Base-by-base conservation (phyloP, 2,888 invertebrate genomes). In the Caenorhabditis zanzibari region DNA sequence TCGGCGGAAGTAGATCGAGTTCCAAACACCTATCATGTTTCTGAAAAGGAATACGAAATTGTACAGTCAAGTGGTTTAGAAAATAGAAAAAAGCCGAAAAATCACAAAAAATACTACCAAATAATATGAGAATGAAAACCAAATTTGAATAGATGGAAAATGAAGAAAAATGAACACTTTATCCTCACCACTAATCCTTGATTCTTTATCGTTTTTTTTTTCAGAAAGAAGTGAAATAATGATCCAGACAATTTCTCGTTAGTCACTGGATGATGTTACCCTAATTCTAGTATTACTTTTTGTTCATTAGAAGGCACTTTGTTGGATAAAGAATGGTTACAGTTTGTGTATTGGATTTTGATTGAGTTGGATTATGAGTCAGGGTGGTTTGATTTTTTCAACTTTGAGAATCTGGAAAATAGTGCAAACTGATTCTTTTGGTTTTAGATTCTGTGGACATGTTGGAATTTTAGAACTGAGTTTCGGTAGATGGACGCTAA, bases 1-100 rank as follows among this genome's bases (percentile, higher is more conserved):
- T 0, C 76, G 68, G 16, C 76, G 76, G 61, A 68, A 76, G 59
- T 76, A 76, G 59, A 76, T 76, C n/a, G 76, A 76, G 28, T 76
- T 76, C 76, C 76, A 76, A n/a, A 76, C 76, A 19, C 76, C 76
- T 44, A 76, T 59, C 76, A 76, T 63, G 16, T 6, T 32, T 32
- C 32, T 32, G 32, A 32, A 32, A 32, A 6, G 32, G 32, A 32
- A n/a, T n/a, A n/a, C n/a, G n/a, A n/a, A n/a, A n/a, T n/a, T n/a
- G n/a, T n/a, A n/a, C n/a, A n/a, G n/a, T n/a, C n/a, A n/a, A 26
- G 12, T 2, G 54, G 12, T 54, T 24, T 1, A 5, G 19, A 47
- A 19, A 10, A 14, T 14, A 7, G 5, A 12, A 44, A 44, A 16
- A 44, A 5, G 44, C n/a, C 14, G n/a, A n/a, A n/a, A n/a, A n/a